Base-by-base conservation (phyloP, 2,888 invertebrate species). In the Scaptomyza polygonia region DNA sequence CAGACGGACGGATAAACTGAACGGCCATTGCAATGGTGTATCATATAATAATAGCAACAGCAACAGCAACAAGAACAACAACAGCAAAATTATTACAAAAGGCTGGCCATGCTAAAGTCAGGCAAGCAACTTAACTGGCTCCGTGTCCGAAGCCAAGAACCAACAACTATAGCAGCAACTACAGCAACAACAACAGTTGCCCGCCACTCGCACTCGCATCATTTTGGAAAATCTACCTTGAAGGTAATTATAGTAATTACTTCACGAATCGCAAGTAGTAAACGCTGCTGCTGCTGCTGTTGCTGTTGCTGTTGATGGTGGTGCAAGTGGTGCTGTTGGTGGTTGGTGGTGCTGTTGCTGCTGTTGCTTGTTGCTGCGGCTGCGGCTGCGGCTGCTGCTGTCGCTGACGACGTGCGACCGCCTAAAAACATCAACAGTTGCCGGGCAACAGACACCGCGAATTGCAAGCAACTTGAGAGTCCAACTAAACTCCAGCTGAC, bases 181-280 rank as follows among this genome's bases (percentile, higher is more conserved):
- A 11, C 45, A 45, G 12, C 40, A 29, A 18, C 34, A 45, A 42
- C 51, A 53, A 56, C 53, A 56, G 62, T 67, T 72, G 68, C 65
- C 70, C 67, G 73, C 70, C 80, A 73, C 85, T 74, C 74, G 74
- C 74, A 71, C 77, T 77, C 82, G 72, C 88, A 86, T 87, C 86
- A 80, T 90, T 90, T 90, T 89, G 89, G 89, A 89, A 89, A 90
- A 90, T 90, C 90, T 90, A 89, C 90, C 90, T 90, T 82, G 75
- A 83, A 90, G 90, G 90, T 90, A 90, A 90, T 90, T 90, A 90
- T 88, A 90, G 90, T 90, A 90, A 90, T 90, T 90, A 90, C 90
- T 90, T 89, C 89, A 90, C 90, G 90, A 90, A 90, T 90, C 86
- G 90, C 90, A 89, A 86, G 84, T 85, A 85, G 84, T 88, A 82